Conservation (phyloP, 2,888 invertebrate genomes). For the Lasioglossum leucozonium region DNA sequence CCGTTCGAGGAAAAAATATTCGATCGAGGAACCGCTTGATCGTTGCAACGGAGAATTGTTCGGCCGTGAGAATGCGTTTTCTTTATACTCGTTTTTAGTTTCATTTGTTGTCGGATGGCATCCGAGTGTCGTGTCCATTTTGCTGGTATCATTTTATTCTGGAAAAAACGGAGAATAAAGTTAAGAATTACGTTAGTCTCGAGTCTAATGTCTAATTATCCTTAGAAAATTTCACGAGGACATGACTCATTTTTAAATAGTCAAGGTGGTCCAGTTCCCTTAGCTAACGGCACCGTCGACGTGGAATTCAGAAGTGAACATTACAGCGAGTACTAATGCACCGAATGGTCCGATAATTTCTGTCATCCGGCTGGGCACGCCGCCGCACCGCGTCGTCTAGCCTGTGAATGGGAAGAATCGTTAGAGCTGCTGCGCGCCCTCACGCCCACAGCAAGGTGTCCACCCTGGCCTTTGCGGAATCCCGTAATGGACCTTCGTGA, state of each 20-base stretch:
- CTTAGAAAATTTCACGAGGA: background rate
- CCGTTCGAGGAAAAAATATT: background rate
- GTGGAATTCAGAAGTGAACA: background rate
- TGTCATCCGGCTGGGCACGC: conserved; percentile 5
- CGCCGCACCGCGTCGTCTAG: no score
- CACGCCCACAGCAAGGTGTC: background rate
- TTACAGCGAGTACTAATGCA: conserved; percentile 4
- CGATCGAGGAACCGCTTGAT: background rate
- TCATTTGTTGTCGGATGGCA: no score
- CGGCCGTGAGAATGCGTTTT: background rate
- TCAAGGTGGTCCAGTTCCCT: background rate
- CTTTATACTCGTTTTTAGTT: background rate
- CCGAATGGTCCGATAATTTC: background rate
- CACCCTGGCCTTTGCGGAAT: background rate
- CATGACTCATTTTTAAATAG: background rate
- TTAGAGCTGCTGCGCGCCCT: background rate
- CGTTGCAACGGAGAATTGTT: background rate
- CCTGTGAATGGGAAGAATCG: conserved; percentile 6
- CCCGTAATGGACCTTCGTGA: conserved; percentile 5
- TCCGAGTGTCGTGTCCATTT: no score
- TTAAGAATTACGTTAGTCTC: no score
- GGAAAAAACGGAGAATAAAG: background rate
- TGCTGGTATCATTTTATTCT: background rate
- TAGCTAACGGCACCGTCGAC: background rate
- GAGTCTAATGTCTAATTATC: background rate